phyloP scores from a whole-genome alignment of 2,113 vertebrate species.

The Otis tarda region DNA sequence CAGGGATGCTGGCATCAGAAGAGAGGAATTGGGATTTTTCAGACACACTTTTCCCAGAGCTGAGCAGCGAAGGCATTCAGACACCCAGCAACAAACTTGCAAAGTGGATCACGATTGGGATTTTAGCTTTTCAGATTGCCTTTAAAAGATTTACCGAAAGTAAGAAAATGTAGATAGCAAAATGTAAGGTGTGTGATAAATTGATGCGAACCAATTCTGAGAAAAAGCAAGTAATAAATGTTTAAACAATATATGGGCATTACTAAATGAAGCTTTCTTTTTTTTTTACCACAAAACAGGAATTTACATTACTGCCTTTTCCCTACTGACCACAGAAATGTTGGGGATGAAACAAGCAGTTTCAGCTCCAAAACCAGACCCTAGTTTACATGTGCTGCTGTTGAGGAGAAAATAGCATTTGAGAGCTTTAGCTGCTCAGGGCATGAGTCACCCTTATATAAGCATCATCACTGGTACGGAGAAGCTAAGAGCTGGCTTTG shows the following conservation, averaged over 20 bases:
- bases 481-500: background rate
- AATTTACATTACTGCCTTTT: constrained; percentile 9
- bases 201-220: constrained; percentile 59
- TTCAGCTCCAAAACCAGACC: background rate
- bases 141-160: constrained; percentile 33
- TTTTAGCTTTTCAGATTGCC: constrained; percentile 2
- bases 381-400: background rate
- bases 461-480: background rate
- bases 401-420: background rate
- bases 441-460: background rate
- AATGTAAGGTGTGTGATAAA: constrained; percentile 61
- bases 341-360: background rate
- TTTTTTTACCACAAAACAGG: background rate
- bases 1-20: background rate
- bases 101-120: background rate
- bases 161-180: constrained; percentile 25
- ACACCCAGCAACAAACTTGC: background rate
- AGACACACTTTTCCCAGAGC: background rate
- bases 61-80: background rate
- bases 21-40: background rate
- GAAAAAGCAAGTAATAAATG: constrained; percentile 58
- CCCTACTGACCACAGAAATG: background rate
- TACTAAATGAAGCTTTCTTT: constrained; percentile 20
- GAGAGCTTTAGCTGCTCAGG: background rate
- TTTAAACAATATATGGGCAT: constrained; percentile 50